A percentile compares a stretch with the other conserved stretches of the same genome.
Evolutionary conservation across 2,113 vertebrate species (phyloP).

Genomic region (Varanus komodoensis): DNA sequence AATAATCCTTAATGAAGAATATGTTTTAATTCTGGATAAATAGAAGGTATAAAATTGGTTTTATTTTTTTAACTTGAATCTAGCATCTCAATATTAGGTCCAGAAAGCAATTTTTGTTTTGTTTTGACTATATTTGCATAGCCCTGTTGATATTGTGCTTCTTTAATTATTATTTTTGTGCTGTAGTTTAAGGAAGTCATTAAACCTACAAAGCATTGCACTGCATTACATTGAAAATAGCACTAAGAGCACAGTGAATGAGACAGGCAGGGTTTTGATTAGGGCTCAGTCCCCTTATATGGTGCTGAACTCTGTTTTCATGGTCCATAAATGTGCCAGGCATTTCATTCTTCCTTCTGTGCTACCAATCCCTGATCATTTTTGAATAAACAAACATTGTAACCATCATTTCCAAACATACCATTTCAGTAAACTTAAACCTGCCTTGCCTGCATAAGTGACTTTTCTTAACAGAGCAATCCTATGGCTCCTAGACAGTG

Average conservation of each 20-base stretch:
- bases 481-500: background rate
- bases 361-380: background rate
- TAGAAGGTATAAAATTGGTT: background rate
- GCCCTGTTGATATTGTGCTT: background rate
- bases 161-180: background rate
- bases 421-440: background rate
- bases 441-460: background rate
- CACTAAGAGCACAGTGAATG: background rate
- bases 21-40: slow-evolving; percentile 46
- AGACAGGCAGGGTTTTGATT: background rate
- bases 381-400: background rate
- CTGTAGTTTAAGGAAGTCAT: background rate
- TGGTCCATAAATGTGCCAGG: too few species aligned
- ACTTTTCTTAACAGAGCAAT: background rate
- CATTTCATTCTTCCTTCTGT: background rate
- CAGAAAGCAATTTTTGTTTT: background rate
- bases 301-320: background rate
- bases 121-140: background rate
- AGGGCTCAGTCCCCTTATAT: background rate
- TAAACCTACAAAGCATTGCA: background rate
- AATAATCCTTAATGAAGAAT: background rate
- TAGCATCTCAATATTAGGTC: background rate
- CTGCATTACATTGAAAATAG: background rate
- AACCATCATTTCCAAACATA: background rate
- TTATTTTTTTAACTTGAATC: background rate